A percentile compares a stretch with the other conserved stretches of the same genome.
These are phyloP conservation scores for Pyrochroa serraticornis DNA, from an alignment of 2,888 invertebrate genomes.

Conservation along the genomic window DNA sequence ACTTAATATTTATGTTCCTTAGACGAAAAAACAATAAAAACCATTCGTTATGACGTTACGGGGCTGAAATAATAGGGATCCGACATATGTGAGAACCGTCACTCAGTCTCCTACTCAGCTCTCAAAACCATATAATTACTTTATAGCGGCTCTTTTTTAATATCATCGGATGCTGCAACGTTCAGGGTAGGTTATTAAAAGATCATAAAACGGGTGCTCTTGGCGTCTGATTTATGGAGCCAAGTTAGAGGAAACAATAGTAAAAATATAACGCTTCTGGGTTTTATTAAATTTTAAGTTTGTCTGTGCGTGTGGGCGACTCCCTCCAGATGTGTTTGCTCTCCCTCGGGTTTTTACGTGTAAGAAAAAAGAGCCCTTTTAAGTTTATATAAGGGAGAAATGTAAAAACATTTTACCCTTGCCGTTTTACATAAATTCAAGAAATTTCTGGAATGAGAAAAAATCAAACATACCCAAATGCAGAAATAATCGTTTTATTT, in stretches of 20 bases:
- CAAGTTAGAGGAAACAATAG: constrained; percentile 36
- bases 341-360: constrained; percentile 15
- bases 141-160: constrained; percentile 13
- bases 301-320: constrained; percentile 14
- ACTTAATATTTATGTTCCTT: constrained; percentile 27
- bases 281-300: constrained; percentile 39
- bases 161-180: constrained; percentile 5
- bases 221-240: constrained; percentile 37
- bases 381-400: constrained; percentile 15
- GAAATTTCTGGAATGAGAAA: background rate
- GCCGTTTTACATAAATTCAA: constrained; percentile 8
- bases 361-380: constrained; percentile 9
- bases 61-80: constrained; percentile 21
- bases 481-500: background rate
- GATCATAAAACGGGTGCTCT: constrained; percentile 36
- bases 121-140: constrained; percentile 22
- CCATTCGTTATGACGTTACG: constrained; percentile 1
- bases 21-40: constrained; percentile 28
- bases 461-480: background rate
- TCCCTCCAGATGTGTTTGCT: constrained; percentile 27
- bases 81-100: constrained; percentile 25
- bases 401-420: constrained; percentile 11
- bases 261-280: constrained; percentile 39
- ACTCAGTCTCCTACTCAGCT: constrained; percentile 19
- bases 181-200: constrained; percentile 41